Percentiles rank a stretch among this genome's conserved stretches.
Conservation (phyloP, 2,888 invertebrate genomes). For the Stenichneumon culpator region DNA sequence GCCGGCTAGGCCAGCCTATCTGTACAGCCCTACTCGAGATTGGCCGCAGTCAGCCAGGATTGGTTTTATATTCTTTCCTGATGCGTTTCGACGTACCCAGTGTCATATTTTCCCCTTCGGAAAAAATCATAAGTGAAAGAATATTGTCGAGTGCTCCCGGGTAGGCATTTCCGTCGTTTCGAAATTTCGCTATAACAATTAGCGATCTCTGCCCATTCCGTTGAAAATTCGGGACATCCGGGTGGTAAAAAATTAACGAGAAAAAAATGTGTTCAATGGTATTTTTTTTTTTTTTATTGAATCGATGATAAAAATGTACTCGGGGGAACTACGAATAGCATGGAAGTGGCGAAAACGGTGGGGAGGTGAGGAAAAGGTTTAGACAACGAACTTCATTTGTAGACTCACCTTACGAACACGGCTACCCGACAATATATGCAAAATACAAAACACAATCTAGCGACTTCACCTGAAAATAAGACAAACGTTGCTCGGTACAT, state of each 20-base stretch:
- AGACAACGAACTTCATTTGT: conserved; percentile 69
- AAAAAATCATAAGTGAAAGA: too few relatives aligned
- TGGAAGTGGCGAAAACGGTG: conserved; percentile 61
- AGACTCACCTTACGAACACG: conserved; percentile 77
- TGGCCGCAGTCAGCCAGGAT: too few relatives aligned
- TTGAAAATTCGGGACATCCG: conserved; percentile 35
- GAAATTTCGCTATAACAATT: too few relatives aligned
- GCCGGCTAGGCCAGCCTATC: too few relatives aligned
- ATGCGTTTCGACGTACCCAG: too few relatives aligned
- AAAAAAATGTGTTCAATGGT: conserved; percentile 64
- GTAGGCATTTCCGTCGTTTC: too few relatives aligned
- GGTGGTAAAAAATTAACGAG: conserved; percentile 70
- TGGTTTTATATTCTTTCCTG: too few relatives aligned
- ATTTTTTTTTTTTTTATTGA: conserved; percentile 74
- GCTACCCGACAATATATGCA: conserved; percentile 67
- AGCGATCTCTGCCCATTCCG: not conserved
- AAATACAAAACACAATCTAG: conserved; percentile 65
- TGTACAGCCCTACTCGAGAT: too few relatives aligned
- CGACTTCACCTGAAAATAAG: conserved; percentile 68
- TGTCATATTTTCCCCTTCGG: too few relatives aligned
- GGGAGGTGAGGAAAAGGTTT: conserved; percentile 56
- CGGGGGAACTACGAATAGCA: conserved; percentile 70
- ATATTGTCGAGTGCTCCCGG: too few relatives aligned
- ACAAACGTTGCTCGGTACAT: conserved; percentile 20
- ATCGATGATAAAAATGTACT: conserved; percentile 73